A percentile compares a stretch with the other conserved stretches of the same genome.
Conservation (phyloP, 2,113 vertebrate species). For the Myrmecophaga tridactyla region DNA sequence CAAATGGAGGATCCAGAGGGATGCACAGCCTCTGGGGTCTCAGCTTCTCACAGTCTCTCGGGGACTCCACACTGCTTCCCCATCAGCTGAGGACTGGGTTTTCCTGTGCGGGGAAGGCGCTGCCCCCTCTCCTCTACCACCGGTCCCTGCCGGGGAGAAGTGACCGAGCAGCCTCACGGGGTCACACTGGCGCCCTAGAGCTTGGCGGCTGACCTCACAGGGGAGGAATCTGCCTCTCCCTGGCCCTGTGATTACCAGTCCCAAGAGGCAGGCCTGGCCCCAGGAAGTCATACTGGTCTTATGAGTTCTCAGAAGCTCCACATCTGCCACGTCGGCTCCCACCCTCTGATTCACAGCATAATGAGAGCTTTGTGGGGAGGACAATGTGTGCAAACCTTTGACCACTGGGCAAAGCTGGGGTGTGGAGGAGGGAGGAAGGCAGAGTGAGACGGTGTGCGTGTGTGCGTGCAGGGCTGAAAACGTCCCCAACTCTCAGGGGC, state of each 20-base stretch:
- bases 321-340: conserved; percentile 60
- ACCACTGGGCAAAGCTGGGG: neutral
- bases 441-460: too few species aligned
- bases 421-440: neutral
- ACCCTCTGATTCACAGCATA: conserved; percentile 70
- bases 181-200: neutral
- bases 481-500: neutral
- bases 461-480: neutral
- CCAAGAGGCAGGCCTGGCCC: conserved; percentile 6
- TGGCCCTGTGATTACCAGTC: neutral
- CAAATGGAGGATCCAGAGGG: neutral
- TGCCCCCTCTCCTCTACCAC: neutral
- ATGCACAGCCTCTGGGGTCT: neutral
- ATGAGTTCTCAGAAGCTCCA: conserved; percentile 30
- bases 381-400: neutral
- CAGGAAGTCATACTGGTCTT: conserved; percentile 63
- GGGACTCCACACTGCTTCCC: neutral
- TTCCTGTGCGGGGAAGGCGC: neutral
- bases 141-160: neutral
- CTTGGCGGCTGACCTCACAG: conserved; percentile 49
- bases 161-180: neutral
- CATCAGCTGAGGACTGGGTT: neutral
- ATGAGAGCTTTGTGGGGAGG: conserved; percentile 47
- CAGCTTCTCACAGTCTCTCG: neutral
- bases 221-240: conserved; percentile 25